phyloP scores from a whole-genome alignment of 2,888 invertebrate genomes.

The Ceriagrion tenellum region DNA sequence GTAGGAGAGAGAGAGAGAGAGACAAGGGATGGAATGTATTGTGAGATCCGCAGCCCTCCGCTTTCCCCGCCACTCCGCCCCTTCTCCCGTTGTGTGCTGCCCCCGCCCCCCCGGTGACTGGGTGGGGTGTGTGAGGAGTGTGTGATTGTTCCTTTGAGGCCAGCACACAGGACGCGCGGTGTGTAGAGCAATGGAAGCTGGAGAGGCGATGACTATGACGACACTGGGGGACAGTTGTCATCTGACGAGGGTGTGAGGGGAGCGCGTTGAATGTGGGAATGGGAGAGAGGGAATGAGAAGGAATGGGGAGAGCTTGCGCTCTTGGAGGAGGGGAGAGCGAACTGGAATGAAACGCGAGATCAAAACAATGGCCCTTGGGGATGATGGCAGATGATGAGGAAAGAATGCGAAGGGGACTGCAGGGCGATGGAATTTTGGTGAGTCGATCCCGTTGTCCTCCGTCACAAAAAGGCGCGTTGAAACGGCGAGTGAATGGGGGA shows the following conservation, averaged over 20 bases:
- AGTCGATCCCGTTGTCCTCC: background rate
- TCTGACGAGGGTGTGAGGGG: too few relatives aligned
- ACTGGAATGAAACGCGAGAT: conserved; percentile 1
- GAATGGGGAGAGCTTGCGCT: background rate
- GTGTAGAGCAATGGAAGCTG: background rate
- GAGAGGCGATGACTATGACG: background rate
- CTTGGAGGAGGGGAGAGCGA: background rate
- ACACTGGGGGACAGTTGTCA: too few relatives aligned
- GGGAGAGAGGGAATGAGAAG: background rate
- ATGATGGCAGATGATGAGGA: conserved; percentile 33
- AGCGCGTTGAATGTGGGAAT: too few relatives aligned
- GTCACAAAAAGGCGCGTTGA: background rate
- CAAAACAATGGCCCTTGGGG: conserved; percentile 36
- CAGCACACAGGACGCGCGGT: too few relatives aligned
- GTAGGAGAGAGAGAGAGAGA: too few relatives aligned
- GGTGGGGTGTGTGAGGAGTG: too few relatives aligned
- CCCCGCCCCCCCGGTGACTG: too few relatives aligned
- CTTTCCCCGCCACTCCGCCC: background rate
- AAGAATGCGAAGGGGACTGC: background rate
- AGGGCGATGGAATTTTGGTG: background rate
- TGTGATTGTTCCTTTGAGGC: conserved; percentile 21
- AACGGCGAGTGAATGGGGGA: too few relatives aligned
- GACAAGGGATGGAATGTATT: too few relatives aligned
- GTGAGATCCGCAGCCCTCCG: background rate
- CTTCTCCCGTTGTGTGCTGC: background rate